A percentile compares a stretch with the other conserved stretches of the same genome.
These are phyloP conservation scores for Anorthoa munda DNA, from an alignment of 2,888 invertebrate species.

Conservation along the genomic window DNA sequence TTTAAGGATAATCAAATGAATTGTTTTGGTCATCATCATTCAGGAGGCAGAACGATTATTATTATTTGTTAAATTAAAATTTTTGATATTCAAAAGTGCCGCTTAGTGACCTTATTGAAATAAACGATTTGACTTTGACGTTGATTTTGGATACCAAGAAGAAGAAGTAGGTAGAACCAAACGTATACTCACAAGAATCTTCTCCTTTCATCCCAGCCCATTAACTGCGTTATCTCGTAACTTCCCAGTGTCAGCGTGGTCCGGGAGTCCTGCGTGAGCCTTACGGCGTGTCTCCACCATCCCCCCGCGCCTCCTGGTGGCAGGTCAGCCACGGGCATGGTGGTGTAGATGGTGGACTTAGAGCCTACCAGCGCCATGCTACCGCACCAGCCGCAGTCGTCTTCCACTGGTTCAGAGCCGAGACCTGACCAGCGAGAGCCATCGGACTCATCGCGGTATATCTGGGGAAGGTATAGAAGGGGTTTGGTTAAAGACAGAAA, in stretches of 20 bases:
- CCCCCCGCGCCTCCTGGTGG: constrained; percentile 67
- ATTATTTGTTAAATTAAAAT: too few relatives aligned
- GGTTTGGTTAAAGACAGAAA: too few relatives aligned
- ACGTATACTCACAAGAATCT: constrained; percentile 92
- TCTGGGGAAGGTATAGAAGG: constrained; percentile 68
- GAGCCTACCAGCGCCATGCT: constrained; percentile 83
- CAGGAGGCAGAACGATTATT: too few relatives aligned
- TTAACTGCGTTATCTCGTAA: constrained; percentile 93
- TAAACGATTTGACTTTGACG: too few relatives aligned
- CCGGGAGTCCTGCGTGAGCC: constrained; percentile 75
- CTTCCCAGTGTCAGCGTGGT: constrained; percentile 93
- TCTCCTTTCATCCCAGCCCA: constrained; percentile 94
- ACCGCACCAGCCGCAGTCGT: constrained; percentile 88
- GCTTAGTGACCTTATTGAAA: too few relatives aligned
- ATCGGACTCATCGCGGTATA: constrained; percentile 85
- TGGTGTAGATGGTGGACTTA: constrained; percentile 84
- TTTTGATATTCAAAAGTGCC: too few relatives aligned
- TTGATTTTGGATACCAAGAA: too few relatives aligned
- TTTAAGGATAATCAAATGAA: too few relatives aligned
- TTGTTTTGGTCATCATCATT: too few relatives aligned
- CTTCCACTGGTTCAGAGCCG: constrained; percentile 84
- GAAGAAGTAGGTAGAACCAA: neutral
- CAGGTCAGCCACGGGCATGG: constrained; percentile 89
- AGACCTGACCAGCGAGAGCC: constrained; percentile 88
- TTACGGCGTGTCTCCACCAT: constrained; percentile 87